These are phyloP conservation scores for Drosophila melanogaster DNA, from an alignment of 1,140 invertebrate species.

Conservation along the genomic window DNA sequence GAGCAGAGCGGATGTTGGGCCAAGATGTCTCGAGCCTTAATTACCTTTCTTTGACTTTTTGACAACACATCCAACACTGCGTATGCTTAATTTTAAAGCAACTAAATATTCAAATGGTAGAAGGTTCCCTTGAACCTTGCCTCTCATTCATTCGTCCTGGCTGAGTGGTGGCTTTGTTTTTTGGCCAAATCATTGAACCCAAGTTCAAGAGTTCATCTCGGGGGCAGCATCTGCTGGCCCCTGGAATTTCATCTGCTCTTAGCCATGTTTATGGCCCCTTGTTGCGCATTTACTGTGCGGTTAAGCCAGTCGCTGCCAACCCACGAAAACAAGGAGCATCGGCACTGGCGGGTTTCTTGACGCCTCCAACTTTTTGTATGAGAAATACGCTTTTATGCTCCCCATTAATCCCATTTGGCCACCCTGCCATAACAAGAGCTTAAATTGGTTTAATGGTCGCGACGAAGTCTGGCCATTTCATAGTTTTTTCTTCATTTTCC, in stretches of 20 bases:
- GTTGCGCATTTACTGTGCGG: constrained; percentile 75
- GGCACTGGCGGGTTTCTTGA: constrained; percentile 72
- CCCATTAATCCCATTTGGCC: constrained; percentile 67
- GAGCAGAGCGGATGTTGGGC: constrained; percentile 43
- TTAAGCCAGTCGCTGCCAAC: constrained; percentile 49
- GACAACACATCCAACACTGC: constrained; percentile 31
- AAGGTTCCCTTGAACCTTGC: constrained; percentile 44
- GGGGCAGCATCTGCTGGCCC: constrained; percentile 62
- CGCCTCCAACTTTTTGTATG: constrained; percentile 47
- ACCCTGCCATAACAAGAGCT: constrained; percentile 25
- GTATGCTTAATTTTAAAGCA: constrained; percentile 61
- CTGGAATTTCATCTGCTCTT: constrained; percentile 24
- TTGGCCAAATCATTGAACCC: constrained; percentile 70
- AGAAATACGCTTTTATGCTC: constrained; percentile 63
- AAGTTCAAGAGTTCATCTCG: constrained; percentile 75
- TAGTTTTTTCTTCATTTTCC: constrained; percentile 40
- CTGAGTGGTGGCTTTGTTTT: constrained; percentile 27
- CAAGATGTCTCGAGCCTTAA: constrained; percentile 42
- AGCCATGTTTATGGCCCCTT: constrained; percentile 60
- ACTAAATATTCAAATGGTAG: constrained; percentile 63
- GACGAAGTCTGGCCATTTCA: constrained; percentile 51
- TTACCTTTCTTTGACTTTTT: constrained; percentile 32
- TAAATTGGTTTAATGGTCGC: constrained; percentile 63
- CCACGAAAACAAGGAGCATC: constrained; percentile 22
- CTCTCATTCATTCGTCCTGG: constrained; percentile 5